Percentiles rank a stretch among this genome's conserved stretches.
Conservation (phyloP, 2,113 vertebrate species). For the Chlorodrepanis virens region DNA sequence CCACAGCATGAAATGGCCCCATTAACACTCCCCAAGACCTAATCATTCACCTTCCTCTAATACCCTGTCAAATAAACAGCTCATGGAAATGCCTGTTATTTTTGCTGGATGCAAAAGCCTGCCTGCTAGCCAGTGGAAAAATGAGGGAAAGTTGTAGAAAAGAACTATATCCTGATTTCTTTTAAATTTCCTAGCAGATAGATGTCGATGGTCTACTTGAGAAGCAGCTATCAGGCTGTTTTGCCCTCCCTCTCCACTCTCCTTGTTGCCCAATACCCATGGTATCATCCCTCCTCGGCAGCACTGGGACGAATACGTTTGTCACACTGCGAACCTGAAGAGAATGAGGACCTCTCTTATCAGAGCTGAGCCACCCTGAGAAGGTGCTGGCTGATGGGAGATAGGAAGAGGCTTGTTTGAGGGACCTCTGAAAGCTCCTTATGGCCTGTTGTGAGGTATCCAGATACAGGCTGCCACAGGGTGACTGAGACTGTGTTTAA, state of each 20-base stretch:
- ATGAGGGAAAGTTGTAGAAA: neutral
- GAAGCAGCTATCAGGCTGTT: constrained; percentile 21
- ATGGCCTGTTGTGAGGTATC: neutral
- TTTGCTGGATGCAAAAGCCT: neutral
- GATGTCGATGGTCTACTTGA: neutral
- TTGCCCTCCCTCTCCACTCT: neutral
- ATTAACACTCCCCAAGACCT: neutral
- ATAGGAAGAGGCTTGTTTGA: constrained; percentile 26
- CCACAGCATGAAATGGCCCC: constrained; percentile 30
- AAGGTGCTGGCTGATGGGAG: constrained; percentile 62
- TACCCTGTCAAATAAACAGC: neutral
- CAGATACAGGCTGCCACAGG: neutral
- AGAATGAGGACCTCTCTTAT: constrained; percentile 43
- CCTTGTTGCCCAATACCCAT: neutral
- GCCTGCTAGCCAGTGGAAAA: neutral
- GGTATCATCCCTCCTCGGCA: neutral
- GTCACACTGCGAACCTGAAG: neutral
- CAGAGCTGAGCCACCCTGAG: constrained; percentile 38
- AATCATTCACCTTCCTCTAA: constrained; percentile 4
- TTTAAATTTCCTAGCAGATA: neutral
- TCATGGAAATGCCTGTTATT: constrained; percentile 13
- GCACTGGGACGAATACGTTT: neutral
- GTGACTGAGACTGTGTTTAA: neutral
- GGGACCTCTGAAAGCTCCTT: constrained; percentile 42
- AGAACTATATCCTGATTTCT: neutral